These are phyloP conservation scores for Pygoscelis antarcticus DNA, from an alignment of 2,113 vertebrate species.

Conservation along the genomic window DNA sequence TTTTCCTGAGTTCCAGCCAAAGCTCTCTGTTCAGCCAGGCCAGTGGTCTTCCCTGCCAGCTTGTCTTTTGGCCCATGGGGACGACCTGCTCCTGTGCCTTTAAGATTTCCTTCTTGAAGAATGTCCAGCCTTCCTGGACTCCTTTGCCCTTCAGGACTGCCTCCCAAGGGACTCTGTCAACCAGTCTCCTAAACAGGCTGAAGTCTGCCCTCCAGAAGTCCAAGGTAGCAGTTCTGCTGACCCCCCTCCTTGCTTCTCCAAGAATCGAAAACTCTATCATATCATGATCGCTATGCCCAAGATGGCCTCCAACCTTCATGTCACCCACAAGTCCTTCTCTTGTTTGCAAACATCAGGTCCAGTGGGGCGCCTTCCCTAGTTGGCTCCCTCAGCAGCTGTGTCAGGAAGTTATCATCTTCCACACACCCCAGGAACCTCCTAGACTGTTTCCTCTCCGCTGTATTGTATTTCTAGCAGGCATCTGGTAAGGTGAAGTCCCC, in stretches of 20 bases:
- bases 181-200: not conserved
- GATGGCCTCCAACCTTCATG: not conserved
- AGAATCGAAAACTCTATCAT: not conserved
- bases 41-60: not conserved
- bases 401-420: not conserved
- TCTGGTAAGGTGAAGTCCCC: not conserved
- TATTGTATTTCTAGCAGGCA: not conserved
- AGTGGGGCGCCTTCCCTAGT: fast-evolving
- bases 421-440: not conserved
- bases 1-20: not conserved
- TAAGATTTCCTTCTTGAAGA: not conserved
- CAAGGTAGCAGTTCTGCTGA: not conserved
- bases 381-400: not conserved
- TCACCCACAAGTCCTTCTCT: not conserved
- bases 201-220: not conserved
- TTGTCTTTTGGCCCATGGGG: not conserved
- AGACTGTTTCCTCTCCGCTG: not conserved
- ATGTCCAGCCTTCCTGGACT: not conserved
- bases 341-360: not conserved
- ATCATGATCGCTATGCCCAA: not conserved
- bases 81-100: not conserved
- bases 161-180: not conserved
- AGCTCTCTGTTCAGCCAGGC: not conserved
- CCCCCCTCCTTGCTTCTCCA: not conserved
- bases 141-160: not conserved